phyloP scores from a whole-genome alignment of 2,888 invertebrate genomes.

The Tridacna gigas region DNA sequence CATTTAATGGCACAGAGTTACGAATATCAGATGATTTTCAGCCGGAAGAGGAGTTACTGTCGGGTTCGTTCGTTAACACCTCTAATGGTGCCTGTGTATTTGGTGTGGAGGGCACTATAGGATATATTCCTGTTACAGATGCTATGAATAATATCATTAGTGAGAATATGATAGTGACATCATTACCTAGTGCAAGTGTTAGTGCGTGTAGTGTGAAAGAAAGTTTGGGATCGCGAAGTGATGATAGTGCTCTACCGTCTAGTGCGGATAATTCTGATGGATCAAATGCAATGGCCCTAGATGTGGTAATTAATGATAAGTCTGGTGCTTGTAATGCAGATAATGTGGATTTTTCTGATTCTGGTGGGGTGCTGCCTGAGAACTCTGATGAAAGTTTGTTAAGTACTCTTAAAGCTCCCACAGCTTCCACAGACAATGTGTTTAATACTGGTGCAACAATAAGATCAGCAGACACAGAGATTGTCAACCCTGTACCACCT shows the following conservation, averaged over 20 bases:
- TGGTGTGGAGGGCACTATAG: slow-evolving; percentile 5
- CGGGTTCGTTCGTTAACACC: slow-evolving; percentile 30
- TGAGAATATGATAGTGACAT: slow-evolving; percentile 29
- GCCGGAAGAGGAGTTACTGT: slow-evolving; percentile 44
- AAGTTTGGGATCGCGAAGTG: slow-evolving; percentile 57
- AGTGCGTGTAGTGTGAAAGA: slow-evolving; percentile 33
- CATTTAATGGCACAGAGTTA: slow-evolving; percentile 55
- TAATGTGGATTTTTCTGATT: slow-evolving; percentile 52
- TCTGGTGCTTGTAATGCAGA: slow-evolving; percentile 37
- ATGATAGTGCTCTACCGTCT: slow-evolving; percentile 71
- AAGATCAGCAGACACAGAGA: background rate
- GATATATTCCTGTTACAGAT: slow-evolving; percentile 33
- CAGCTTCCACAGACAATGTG: background rate
- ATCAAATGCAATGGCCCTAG: slow-evolving; percentile 62
- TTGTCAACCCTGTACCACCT: slow-evolving; percentile 66
- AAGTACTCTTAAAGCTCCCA: background rate
- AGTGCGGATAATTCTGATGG: slow-evolving; percentile 78
- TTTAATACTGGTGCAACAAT: background rate
- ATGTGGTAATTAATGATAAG: slow-evolving; percentile 48
- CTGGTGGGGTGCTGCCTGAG: slow-evolving; percentile 50
- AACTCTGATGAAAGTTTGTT: slow-evolving; percentile 28
- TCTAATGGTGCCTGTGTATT: slow-evolving; percentile 3
- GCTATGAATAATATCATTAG: slow-evolving; percentile 1
- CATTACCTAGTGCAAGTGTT: slow-evolving; percentile 19
- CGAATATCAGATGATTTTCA: slow-evolving; percentile 58